Evolutionary conservation across 2,113 vertebrate genomes (phyloP), one percentile per base, ranked within the genome.

Genomic region (Equus przewalskii): DNA sequence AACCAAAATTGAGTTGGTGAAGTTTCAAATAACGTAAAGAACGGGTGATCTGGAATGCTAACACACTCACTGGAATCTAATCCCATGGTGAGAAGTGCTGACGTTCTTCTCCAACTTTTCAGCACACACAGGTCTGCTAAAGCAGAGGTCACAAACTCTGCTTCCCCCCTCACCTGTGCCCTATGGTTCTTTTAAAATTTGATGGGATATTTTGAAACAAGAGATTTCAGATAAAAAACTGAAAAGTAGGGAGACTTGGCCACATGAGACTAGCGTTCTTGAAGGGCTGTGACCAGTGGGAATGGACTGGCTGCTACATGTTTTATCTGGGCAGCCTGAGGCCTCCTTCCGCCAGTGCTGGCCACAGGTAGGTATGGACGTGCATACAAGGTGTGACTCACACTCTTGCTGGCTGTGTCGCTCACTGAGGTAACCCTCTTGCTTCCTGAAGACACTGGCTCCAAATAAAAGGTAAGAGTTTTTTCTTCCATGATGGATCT

Each of bases 11-110:
- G 60, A 85, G 41, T 14, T 72, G 46, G 70, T 60, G 19, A 73
- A 75, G 22, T 70, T 56, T 80, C 64, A 88, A 41, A 89, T 41
- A 84, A 56, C 51, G 49, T 30, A 58, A 95, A 79, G 46, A 78
- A 30, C 19, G 84, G 36, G 64, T 2, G 33, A 80, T 56, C 18
- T 33, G 7, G 21, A 30, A 49, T 5, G 14, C 2, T 6, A 41
- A 28, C 10, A 41, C 10, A 26, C 26, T 33, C 54, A 44, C 33
- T 78, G 70, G 44, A 62, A 62, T 78, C 76, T 22, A 82, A 56
- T 54, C 28, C 62, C 44, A 24, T 0, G 2, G 24, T 28, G 24
- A 93, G 36, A 72, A 70, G 41, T 18, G 76, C 62, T 82, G 36
- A 64, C 22, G 13, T 76, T n/a, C n/a, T n/a, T 62, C 21, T 24